phyloP scores from a whole-genome alignment of 2,888 invertebrate species.

The Ormyrus thymus region DNA sequence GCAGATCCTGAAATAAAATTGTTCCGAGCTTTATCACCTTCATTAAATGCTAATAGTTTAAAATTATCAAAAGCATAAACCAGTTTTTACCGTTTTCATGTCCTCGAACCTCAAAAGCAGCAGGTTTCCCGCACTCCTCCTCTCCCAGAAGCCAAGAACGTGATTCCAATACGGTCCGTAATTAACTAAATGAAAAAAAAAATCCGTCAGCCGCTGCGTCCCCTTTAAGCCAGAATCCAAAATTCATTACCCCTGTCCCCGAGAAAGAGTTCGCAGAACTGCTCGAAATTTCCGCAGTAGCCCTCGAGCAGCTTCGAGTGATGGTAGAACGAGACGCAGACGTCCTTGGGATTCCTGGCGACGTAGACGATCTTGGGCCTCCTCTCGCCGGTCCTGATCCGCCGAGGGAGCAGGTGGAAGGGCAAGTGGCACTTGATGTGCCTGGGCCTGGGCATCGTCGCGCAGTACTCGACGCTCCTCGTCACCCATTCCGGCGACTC shows the following conservation, averaged over 20 bases:
- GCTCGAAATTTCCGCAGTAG: constrained; percentile 77
- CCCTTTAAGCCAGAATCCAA: neutral
- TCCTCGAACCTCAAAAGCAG: constrained; percentile 67
- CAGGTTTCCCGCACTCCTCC: constrained; percentile 59
- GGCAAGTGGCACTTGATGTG: constrained; percentile 82
- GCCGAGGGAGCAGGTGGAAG: constrained; percentile 77
- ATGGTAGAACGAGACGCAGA: constrained; percentile 83
- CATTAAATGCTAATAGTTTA: too few relatives aligned
- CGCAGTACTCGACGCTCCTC: constrained; percentile 68
- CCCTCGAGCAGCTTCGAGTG: constrained; percentile 79
- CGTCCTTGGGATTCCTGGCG: constrained; percentile 84
- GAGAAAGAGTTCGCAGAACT: constrained; percentile 80
- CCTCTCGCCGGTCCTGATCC: constrained; percentile 71
- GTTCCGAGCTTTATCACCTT: too few relatives aligned
- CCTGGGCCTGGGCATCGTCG: constrained; percentile 76
- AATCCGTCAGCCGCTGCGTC: neutral
- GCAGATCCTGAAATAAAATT: constrained; percentile 72
- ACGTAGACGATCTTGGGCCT: constrained; percentile 81
- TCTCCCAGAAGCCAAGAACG: constrained; percentile 62
- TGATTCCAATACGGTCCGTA: constrained; percentile 68
- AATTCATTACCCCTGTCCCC: constrained; percentile 76
- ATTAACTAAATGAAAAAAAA: constrained; percentile 52
- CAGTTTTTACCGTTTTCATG: constrained; percentile 64
- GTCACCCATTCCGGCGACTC: constrained; percentile 36
- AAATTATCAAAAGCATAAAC: too few relatives aligned